A percentile compares a stretch with the other conserved stretches of the same genome.
Evolutionary conservation across 2,113 vertebrate species (phyloP).

Genomic region (Triplophysa dalaica): DNA sequence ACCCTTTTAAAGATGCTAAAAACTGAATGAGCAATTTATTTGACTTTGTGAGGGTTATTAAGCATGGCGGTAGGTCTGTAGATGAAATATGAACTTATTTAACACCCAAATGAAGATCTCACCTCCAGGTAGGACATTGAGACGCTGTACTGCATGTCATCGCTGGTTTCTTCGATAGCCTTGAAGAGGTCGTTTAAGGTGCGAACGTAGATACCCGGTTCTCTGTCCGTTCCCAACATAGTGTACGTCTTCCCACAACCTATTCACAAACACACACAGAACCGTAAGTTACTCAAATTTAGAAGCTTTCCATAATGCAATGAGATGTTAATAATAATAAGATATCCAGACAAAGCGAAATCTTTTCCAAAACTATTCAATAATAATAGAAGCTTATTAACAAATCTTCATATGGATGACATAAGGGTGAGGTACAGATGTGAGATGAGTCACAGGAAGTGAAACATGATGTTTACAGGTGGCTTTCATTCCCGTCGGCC

Average conservation of each 20-base stretch:
- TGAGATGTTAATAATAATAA: not conserved
- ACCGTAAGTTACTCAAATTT: not conserved
- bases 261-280: conserved; percentile 55
- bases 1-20: not conserved
- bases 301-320: not conserved
- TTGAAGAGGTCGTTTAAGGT: conserved; percentile 87
- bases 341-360: not conserved
- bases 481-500: conserved; percentile 5
- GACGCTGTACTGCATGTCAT: conserved; percentile 85
- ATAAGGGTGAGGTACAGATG: not conserved
- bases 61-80: not conserved
- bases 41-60: not conserved
- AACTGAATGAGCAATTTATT: conserved; percentile 4
- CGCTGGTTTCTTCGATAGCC: conserved; percentile 85
- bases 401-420: not conserved
- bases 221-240: conserved; percentile 88
- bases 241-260: conserved; percentile 95
- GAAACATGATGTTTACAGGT: conserved; percentile 29
- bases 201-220: conserved; percentile 86
- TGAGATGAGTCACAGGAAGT: conserved; percentile 15
- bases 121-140: conserved; percentile 95
- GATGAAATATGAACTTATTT: not conserved
- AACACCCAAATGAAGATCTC: conserved; percentile 10
- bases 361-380: not conserved
- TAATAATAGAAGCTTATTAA: not conserved